These are phyloP conservation scores for Andrena marginata DNA, from an alignment of 2,888 invertebrate species.

Conservation along the genomic window DNA sequence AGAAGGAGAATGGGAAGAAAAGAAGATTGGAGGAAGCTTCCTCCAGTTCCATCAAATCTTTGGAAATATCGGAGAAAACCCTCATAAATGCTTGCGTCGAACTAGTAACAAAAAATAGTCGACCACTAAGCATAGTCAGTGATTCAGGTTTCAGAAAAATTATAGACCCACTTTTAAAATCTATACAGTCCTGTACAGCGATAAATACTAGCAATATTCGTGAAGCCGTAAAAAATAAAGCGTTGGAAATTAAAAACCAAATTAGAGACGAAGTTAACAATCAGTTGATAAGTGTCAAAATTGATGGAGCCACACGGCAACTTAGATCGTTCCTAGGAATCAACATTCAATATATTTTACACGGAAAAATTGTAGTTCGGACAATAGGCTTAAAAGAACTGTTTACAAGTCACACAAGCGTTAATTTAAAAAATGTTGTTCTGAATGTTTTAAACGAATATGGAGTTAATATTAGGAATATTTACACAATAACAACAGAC, in stretches of 20 bases:
- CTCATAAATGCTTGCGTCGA: neutral
- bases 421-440: neutral
- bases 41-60: neutral
- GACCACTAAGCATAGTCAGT: neutral
- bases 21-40: neutral
- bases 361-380: neutral
- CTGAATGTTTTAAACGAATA: constrained; percentile 3
- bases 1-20: neutral
- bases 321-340: neutral
- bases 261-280: too few species aligned
- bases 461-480: neutral
- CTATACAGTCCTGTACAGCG: neutral
- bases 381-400: neutral
- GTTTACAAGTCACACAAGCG: neutral
- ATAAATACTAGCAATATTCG: neutral
- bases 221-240: neutral
- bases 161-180: neutral
- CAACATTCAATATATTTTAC: neutral
- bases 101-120: neutral
- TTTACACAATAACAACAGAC: neutral
- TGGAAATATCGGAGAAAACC: too few species aligned
- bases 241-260: neutral
- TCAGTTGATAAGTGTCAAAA: too few species aligned
- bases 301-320: too few species aligned
- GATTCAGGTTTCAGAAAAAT: neutral